Percentiles rank a stretch among this genome's conserved stretches.
phyloP scores from a whole-genome alignment of 1,140 invertebrate genomes.

The Eupristina koningsbergeri region DNA sequence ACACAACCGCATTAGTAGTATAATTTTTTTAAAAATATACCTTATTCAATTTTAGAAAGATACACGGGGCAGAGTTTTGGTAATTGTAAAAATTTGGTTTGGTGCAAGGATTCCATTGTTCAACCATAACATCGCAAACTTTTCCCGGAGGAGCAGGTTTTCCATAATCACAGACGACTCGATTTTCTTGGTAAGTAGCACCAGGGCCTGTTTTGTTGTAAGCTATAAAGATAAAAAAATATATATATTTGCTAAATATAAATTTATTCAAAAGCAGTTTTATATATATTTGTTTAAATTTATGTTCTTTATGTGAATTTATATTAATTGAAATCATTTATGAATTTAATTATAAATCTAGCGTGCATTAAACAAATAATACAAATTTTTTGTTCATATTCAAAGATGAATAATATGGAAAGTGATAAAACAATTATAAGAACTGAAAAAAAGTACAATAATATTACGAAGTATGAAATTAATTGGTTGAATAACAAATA shows the following conservation, averaged over 20 bases:
- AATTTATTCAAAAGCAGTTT: too few relatives aligned
- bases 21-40: constrained; percentile 65
- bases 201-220: constrained; percentile 69
- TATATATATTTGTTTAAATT: too few relatives aligned
- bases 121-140: constrained; percentile 76
- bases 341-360: neutral
- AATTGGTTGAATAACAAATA: too few relatives aligned
- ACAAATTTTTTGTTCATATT: neutral
- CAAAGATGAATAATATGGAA: too few relatives aligned
- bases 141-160: constrained; percentile 70
- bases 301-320: too few relatives aligned
- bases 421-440: too few relatives aligned
- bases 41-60: constrained; percentile 80
- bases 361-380: too few relatives aligned
- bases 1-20: too few relatives aligned
- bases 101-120: constrained; percentile 73
- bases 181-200: constrained; percentile 56
- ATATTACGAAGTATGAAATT: too few relatives aligned
- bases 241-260: too few relatives aligned
- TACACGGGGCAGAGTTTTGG: constrained; percentile 76
- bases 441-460: too few relatives aligned
- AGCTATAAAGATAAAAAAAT: constrained; percentile 62
- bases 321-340: neutral
- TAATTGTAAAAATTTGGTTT: constrained; percentile 76
- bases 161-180: constrained; percentile 71